Base-by-base conservation (phyloP, 2,797 vertebrate species). In the Vultur gryphus region DNA sequence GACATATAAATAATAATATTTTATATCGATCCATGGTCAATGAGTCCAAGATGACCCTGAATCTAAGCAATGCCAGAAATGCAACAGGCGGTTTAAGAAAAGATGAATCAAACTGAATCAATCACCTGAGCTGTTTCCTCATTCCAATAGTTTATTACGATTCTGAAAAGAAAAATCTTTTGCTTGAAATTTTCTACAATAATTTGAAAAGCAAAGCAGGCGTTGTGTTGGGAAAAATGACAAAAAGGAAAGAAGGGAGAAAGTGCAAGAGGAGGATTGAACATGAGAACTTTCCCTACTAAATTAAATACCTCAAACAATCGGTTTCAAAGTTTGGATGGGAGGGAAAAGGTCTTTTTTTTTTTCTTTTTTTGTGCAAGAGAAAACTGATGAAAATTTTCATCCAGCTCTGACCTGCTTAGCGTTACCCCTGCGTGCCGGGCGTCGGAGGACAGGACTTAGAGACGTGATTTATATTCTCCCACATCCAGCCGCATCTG, bases 401-500 rank as follows among this genome's bases (percentile, higher is more conserved):
- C 16, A 15, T 19, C 33, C 89, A 62, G 39, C 35, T 79, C 82
- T 35, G 62, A 7, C 16, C 51, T 1, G 12, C 48, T 31, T 5
- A 11, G 39, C 5, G 37, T 8, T 43, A 8, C 39, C 26, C 21
- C 26, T 11, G 19, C 4, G 2, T 4, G 55, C 16, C 2, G 1
- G 11, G 26, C 7, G 2, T 15, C 1, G 1, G 33, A 26, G 31
- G 13, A 25, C 37, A 26, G 46, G 35, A 52, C 10, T 35, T 33
- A 3, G 11, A 35, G 77, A 6, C 2, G 1, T 23, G 73, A 37
- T 39, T 66, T 18, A 8, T 37, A 2, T 10, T 26, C 23, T 72
- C 25, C 64, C 58, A 13, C 41, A 16, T 9, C 41, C 43, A 49
- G n/a, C 13, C 3, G 7, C 23, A 8, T 49, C 59, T 19, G 33